Evolutionary conservation across 2,888 invertebrate genomes (phyloP).

Genomic region (Xestia ashworthii): DNA sequence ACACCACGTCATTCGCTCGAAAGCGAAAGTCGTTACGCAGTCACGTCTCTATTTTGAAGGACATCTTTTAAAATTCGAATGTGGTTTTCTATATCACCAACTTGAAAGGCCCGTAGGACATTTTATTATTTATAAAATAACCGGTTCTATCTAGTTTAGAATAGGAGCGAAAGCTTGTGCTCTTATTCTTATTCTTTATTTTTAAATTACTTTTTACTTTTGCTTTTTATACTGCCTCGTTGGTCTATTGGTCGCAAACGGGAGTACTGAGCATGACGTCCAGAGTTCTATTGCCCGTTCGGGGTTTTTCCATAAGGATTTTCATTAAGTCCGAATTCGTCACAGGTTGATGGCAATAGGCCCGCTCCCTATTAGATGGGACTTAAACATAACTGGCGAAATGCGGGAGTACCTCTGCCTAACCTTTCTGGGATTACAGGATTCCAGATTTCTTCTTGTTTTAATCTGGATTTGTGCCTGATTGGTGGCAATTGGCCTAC

Average conservation of each 20-base stretch:
- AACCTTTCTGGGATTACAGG: too few relatives aligned
- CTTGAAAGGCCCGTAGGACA: slow-evolving; percentile 15
- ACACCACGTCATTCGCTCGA: slow-evolving; percentile 46
- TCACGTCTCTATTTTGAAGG: slow-evolving; percentile 57
- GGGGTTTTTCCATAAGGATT: background rate
- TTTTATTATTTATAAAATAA: slow-evolving; percentile 28
- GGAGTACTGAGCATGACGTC: background rate
- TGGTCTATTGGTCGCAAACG: background rate
- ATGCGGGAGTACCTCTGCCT: too few relatives aligned
- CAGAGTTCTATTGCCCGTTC: background rate
- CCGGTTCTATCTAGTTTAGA: slow-evolving; percentile 6
- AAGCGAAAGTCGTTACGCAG: slow-evolving; percentile 68
- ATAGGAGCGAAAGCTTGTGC: slow-evolving; percentile 30
- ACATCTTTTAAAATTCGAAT: slow-evolving; percentile 66
- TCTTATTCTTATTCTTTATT: background rate
- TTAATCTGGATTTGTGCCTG: too few relatives aligned
- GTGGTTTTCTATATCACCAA: slow-evolving; percentile 45
- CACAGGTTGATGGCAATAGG: background rate
- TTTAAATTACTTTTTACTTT: background rate
- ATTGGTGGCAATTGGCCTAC: too few relatives aligned
- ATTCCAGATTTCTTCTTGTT: too few relatives aligned
- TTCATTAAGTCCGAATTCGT: background rate
- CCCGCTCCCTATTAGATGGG: background rate
- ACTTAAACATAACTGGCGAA: background rate
- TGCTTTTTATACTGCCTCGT: background rate